These are phyloP conservation scores for Clarias batrachus DNA, from an alignment of 2,113 vertebrate species.

Conservation along the genomic window DNA sequence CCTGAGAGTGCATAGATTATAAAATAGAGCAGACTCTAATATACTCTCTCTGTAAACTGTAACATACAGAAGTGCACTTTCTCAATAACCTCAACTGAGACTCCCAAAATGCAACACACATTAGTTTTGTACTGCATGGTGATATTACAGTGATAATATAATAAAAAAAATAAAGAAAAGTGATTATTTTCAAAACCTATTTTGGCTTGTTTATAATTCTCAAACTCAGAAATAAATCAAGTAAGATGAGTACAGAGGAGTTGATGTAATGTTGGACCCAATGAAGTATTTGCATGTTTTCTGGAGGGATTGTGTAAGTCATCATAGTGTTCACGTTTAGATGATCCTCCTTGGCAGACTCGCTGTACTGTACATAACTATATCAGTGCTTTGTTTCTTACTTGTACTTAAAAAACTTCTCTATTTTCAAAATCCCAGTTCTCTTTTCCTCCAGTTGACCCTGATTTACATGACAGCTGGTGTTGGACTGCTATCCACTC, in stretches of 20 bases:
- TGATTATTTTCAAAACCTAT: too few species aligned
- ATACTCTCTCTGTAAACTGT: not conserved
- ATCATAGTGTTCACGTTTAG: not conserved
- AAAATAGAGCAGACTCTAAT: not conserved
- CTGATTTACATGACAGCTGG: constrained; percentile 18
- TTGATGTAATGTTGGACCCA: not conserved
- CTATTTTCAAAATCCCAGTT: not conserved
- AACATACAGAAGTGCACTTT: not conserved
- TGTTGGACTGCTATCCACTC: not conserved
- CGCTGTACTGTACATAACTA: not conserved
- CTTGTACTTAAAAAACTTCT: not conserved
- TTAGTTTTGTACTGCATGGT: not conserved
- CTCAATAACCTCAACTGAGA: not conserved
- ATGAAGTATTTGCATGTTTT: not conserved
- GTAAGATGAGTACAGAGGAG: not conserved
- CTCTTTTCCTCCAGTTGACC: constrained; percentile 6
- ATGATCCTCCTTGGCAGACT: not conserved
- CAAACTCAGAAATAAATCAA: not conserved
- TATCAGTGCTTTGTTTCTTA: not conserved
- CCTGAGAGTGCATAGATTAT: not conserved
- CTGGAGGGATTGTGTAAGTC: not conserved
- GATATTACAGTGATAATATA: not conserved
- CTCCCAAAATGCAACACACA: not conserved
- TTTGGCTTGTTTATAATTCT: not conserved
- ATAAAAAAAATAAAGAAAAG: too few species aligned